Conservation (phyloP, 2,888 invertebrate species). For the Agapetus fuscipes region DNA sequence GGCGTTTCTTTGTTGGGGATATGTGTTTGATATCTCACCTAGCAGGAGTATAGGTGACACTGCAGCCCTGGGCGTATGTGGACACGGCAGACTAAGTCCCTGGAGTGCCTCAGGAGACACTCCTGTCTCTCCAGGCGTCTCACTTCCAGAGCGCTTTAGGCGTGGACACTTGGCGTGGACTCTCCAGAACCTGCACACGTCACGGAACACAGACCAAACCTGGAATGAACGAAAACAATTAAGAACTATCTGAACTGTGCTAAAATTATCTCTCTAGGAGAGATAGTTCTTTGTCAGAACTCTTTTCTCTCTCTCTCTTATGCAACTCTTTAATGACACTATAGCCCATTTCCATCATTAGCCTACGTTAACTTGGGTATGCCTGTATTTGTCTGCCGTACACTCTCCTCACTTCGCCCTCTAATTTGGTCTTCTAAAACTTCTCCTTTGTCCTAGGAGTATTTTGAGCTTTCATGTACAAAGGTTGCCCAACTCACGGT, state of each 20-base stretch:
- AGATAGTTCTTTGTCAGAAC: too few relatives aligned
- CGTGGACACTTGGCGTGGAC: constrained; percentile 61
- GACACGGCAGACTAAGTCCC: constrained; percentile 21
- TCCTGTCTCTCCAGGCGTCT: constrained; percentile 40
- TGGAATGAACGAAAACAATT: constrained; percentile 26
- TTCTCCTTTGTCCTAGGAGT: too few relatives aligned
- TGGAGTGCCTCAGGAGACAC: constrained; percentile 26
- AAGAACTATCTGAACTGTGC: not conserved
- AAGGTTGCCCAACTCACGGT: too few relatives aligned
- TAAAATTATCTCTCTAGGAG: too few relatives aligned
- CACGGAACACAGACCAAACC: constrained; percentile 70
- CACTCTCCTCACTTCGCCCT: too few relatives aligned
- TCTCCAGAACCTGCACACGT: constrained; percentile 65
- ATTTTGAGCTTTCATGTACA: too few relatives aligned
- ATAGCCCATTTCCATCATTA: too few relatives aligned
- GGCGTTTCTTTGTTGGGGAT: constrained; percentile 48
- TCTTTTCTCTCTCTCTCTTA: too few relatives aligned
- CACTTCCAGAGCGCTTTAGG: constrained; percentile 48
- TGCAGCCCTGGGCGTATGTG: constrained; percentile 25
- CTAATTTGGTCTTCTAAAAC: too few relatives aligned
- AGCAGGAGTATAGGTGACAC: constrained; percentile 30
- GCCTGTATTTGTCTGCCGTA: too few relatives aligned
- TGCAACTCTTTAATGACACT: too few relatives aligned
- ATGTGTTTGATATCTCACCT: constrained; percentile 19
- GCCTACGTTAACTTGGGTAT: too few relatives aligned